Conservation (phyloP, 2,888 invertebrate species). For the Chelonus formosanus region DNA sequence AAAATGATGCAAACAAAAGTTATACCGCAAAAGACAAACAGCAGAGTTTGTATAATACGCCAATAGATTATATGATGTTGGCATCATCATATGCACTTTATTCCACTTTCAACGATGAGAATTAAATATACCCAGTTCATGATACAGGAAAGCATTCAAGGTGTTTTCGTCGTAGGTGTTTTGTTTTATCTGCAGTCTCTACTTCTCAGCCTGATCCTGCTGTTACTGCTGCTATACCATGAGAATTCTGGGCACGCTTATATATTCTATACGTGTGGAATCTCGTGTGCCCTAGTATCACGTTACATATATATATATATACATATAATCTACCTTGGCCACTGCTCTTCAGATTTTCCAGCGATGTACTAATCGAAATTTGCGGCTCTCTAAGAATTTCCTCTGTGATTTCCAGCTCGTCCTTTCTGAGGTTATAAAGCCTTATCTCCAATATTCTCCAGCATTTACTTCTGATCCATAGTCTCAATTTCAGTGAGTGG, state of each 20-base stretch:
- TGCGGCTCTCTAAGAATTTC: slow-evolving; percentile 25
- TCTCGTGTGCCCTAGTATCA: slow-evolving; percentile 26
- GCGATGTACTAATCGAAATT: slow-evolving; percentile 29
- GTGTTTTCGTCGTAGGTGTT: too few relatives aligned
- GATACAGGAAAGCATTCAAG: too few relatives aligned
- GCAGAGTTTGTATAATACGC: slow-evolving; percentile 22
- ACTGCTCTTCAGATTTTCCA: slow-evolving; percentile 26
- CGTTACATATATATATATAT: slow-evolving; percentile 1
- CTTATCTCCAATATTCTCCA: slow-evolving; percentile 2
- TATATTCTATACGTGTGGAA: slow-evolving; percentile 15
- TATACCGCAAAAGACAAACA: slow-evolving; percentile 39
- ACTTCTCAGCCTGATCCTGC: too few relatives aligned
- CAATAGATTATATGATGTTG: slow-evolving; percentile 1
- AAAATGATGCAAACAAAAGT: slow-evolving; percentile 28
- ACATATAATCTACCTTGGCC: too few relatives aligned
- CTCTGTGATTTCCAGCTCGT: slow-evolving; percentile 14
- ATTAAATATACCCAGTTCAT: background rate
- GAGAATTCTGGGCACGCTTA: slow-evolving; percentile 15
- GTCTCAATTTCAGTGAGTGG: background rate
- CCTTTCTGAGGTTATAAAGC: too few relatives aligned
- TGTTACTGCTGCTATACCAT: background rate
- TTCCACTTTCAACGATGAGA: background rate
- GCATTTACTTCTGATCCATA: background rate
- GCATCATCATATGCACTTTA: background rate
- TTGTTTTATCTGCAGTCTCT: too few relatives aligned